A percentile compares a stretch with the other conserved stretches of the same genome.
These are phyloP conservation scores for Galerucella calmariensis DNA, from an alignment of 2,888 invertebrate species.

Conservation along the genomic window DNA sequence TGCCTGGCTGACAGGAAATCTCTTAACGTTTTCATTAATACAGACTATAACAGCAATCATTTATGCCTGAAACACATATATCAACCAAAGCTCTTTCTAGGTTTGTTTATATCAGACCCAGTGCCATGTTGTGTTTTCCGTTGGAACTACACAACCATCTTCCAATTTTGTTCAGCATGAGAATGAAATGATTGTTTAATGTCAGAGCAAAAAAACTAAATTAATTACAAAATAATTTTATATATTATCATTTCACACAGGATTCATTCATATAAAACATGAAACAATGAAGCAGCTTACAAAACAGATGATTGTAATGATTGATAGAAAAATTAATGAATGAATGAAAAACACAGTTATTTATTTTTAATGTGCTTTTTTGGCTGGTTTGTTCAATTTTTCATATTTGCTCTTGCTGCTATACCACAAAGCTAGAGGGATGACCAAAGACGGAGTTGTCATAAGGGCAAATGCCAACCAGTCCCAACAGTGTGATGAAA, in stretches of 20 bases:
- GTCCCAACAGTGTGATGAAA: slow-evolving; percentile 96
- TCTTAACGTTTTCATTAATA: no score
- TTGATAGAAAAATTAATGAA: slow-evolving; percentile 7
- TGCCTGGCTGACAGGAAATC: no score
- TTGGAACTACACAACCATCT: no score
- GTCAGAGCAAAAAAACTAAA: background rate
- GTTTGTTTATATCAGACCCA: no score
- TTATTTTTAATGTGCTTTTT: slow-evolving; percentile 66
- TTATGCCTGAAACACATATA: no score
- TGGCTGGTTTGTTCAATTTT: slow-evolving; percentile 75
- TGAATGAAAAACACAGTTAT: slow-evolving; percentile 1
- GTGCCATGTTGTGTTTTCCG: no score
- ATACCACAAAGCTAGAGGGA: slow-evolving; percentile 95
- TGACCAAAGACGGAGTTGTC: slow-evolving; percentile 93
- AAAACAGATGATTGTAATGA: slow-evolving; percentile 24
- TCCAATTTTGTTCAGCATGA: no score
- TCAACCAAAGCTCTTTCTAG: no score
- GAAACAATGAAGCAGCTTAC: slow-evolving; percentile 20
- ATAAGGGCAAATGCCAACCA: slow-evolving; percentile 98
- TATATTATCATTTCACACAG: slow-evolving; percentile 19
- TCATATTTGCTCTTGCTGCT: slow-evolving; percentile 96
- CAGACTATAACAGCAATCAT: no score
- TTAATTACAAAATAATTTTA: slow-evolving; percentile 33
- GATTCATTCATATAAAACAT: slow-evolving; percentile 33
- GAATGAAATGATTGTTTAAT: no score